Percentiles rank a stretch among this genome's conserved stretches.
phyloP scores from a whole-genome alignment of 2,888 invertebrate genomes.

The Mantis religiosa region DNA sequence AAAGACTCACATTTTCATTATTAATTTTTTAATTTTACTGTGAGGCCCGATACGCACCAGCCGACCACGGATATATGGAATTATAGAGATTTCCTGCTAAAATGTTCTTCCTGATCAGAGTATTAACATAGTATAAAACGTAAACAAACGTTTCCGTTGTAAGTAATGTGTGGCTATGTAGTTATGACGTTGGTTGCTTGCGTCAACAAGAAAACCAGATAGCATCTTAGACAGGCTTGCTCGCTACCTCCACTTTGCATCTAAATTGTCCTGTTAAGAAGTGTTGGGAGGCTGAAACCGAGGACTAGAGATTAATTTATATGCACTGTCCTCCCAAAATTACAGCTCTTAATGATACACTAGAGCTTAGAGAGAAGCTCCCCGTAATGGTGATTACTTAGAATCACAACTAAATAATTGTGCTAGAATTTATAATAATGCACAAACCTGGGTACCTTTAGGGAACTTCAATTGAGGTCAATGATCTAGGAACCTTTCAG shows the following conservation, averaged over 20 bases:
- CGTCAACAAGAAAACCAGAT: background rate
- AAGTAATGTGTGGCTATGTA: background rate
- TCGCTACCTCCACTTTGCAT: slow-evolving; percentile 15
- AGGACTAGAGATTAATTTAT: slow-evolving; percentile 14
- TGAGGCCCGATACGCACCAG: no score
- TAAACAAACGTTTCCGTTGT: background rate
- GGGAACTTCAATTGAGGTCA: background rate
- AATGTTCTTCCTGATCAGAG: background rate
- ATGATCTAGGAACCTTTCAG: background rate
- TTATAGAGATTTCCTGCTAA: background rate
- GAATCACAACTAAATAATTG: slow-evolving; percentile 19
- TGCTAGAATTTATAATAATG: slow-evolving; percentile 1
- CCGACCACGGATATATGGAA: no score
- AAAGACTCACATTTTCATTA: no score
- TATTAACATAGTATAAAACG: background rate
- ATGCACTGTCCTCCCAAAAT: slow-evolving; percentile 19
- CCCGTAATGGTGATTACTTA: slow-evolving; percentile 6
- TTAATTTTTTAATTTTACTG: no score
- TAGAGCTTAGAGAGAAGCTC: background rate
- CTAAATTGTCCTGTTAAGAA: slow-evolving; percentile 7
- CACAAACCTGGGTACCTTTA: background rate
- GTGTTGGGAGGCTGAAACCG: background rate
- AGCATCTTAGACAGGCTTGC: background rate
- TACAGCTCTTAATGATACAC: slow-evolving; percentile 20
- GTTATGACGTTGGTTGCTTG: background rate